Evolutionary conservation across 2,113 vertebrate genomes (phyloP), one percentile per base, ranked within the genome.

Genomic region (Sylvietta virens): DNA sequence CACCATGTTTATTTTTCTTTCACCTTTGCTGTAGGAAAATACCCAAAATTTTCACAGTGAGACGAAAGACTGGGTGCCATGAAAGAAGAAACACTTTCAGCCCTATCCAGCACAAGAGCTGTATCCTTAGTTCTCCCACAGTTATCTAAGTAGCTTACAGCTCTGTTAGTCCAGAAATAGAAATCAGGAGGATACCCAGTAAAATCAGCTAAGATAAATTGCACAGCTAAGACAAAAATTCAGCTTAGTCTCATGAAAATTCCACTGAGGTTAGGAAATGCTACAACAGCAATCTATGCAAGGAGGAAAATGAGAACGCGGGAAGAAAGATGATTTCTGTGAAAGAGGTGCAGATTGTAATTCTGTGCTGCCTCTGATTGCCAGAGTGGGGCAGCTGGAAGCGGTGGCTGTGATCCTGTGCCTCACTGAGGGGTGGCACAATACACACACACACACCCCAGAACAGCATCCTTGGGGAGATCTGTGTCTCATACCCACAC

Each of bases 401-500:
- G 17, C 5, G 10, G 8, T 11, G 27, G 13, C 1, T 37, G 47
- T 16, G 53, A 45, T 8, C 11, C 15, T 42, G 40, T 8, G 48
- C 13, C 15, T n/a, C 66, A 33, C 51, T 69, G 53, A 44, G 24
- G 21, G 40, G 23, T 7, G 31, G 4, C 33, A 9, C 17, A 17
- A 84, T 27, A n/a, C 0, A 35, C 10, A 61, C 5, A 61, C 3
- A 27, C 16, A 66, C 14, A 35, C 7, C 11, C 35, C 48, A 10
- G 7, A 67, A n/a, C 7, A 56, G 9, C 0, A 19, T 58, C 17
- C 21, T 42, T 30, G 24, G 47, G 64, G 47, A 77, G 3, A 40
- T 9, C 27, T 2, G 15, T 5, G 10, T 6, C 1, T 44, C 26
- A 3, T 1, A 50, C 6, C 10, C 20, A 23, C 2, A 1, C 0